Conservation (phyloP, 2,888 invertebrate genomes). For the Acleris sparsana region DNA sequence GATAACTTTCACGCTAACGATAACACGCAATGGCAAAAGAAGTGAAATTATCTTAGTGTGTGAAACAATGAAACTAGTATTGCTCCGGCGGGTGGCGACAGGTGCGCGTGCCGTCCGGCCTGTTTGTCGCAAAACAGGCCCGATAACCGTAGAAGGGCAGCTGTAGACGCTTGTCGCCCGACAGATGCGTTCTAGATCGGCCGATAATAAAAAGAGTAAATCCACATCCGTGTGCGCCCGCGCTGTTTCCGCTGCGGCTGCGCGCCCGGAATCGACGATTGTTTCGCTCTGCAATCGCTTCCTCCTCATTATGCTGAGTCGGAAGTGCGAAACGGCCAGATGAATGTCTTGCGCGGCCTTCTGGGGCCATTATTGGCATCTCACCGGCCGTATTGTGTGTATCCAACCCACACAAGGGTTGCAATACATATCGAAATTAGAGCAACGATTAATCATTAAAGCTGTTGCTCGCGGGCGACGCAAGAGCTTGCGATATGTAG, state of each 20-base stretch:
- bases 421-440: conserved; percentile 51
- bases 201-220: conserved; percentile 77
- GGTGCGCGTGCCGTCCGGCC: conserved; percentile 65
- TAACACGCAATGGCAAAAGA: conserved; percentile 58
- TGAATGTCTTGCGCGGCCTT: conserved; percentile 45
- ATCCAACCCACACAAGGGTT: conserved; percentile 46
- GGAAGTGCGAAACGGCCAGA: conserved; percentile 70
- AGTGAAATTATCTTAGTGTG: conserved; percentile 45
- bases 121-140: conserved; percentile 53
- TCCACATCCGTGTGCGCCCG: conserved; percentile 72
- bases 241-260: conserved; percentile 70
- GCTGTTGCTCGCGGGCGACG: conserved; percentile 59
- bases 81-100: conserved; percentile 64
- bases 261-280: conserved; percentile 75
- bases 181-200: conserved; percentile 81
- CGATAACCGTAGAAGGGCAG: conserved; percentile 71
- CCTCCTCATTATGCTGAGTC: conserved; percentile 70
- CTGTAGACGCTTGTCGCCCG: conserved; percentile 70
- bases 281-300: conserved; percentile 75
- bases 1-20: conserved; percentile 68
- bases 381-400: conserved; percentile 4
- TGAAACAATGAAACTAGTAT: conserved; percentile 41
- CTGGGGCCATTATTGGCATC: conserved; percentile 17
- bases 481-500: conserved; percentile 81
- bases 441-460: conserved; percentile 70